Conservation (phyloP, 1,140 invertebrate genomes). For the Psix sp. region DNA sequence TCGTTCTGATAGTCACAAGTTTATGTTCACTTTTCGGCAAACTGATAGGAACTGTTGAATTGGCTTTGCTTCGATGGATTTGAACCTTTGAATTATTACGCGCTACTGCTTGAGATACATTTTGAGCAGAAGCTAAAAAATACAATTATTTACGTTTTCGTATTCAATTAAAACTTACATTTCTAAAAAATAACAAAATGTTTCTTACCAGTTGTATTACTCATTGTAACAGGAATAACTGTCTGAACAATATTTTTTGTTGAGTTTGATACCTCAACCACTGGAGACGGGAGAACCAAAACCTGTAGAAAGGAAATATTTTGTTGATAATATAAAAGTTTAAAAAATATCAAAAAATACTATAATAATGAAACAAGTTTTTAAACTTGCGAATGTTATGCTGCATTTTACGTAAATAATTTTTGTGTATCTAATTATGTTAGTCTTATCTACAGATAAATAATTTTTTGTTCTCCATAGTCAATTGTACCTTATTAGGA, state of each 20-base stretch:
- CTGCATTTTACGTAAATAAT: too few relatives aligned
- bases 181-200: conserved; percentile 20
- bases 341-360: too few relatives aligned
- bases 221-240: conserved; percentile 48
- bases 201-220: conserved; percentile 51
- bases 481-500: too few relatives aligned
- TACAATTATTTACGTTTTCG: conserved; percentile 2
- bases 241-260: conserved; percentile 59
- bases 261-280: too few relatives aligned
- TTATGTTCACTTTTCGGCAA: conserved; percentile 55
- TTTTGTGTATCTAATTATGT: too few relatives aligned
- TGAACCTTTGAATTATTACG: conserved; percentile 44
- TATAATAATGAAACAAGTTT: too few relatives aligned
- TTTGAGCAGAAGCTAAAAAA: conserved; percentile 21
- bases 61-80: conserved; percentile 30
- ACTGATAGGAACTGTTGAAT: conserved; percentile 50
- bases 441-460: too few relatives aligned
- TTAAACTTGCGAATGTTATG: too few relatives aligned
- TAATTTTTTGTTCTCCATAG: too few relatives aligned
- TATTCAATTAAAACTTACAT: conserved; percentile 9
- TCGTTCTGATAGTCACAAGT: conserved; percentile 27
- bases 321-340: too few relatives aligned
- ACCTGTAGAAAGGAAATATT: too few relatives aligned
- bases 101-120: conserved; percentile 27
- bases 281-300: too few relatives aligned